Percentiles rank a stretch among this genome's conserved stretches.
Evolutionary conservation across 1,140 invertebrate species (phyloP).

Genomic region (Cepaea nemoralis): DNA sequence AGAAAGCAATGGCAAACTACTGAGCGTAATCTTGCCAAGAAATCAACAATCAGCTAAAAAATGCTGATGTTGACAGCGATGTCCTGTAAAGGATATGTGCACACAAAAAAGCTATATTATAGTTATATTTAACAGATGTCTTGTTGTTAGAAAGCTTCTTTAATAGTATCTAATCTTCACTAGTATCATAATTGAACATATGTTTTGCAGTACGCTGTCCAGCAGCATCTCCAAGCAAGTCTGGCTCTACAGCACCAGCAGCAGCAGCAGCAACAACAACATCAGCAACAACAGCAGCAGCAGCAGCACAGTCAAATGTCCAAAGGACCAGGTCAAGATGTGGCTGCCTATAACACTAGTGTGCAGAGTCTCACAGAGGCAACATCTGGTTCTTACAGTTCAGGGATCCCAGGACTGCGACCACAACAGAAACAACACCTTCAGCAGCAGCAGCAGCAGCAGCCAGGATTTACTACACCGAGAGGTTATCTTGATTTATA

Average conservation of each 20-base stretch:
- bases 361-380: background rate
- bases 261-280: background rate
- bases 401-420: background rate
- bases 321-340: background rate
- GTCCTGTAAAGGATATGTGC: too few species aligned
- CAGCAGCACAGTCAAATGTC: background rate
- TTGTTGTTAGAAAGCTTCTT: too few species aligned
- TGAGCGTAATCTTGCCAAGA: too few species aligned
- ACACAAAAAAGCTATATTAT: too few species aligned
- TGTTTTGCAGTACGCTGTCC: background rate
- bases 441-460: background rate
- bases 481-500: background rate
- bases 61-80: too few species aligned
- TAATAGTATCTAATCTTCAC: too few species aligned
- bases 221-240: background rate
- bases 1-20: too few species aligned
- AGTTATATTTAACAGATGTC: too few species aligned
- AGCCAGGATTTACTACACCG: background rate
- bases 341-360: background rate
- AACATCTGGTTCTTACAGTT: background rate
- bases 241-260: background rate
- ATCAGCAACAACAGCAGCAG: background rate
- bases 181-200: too few species aligned
- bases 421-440: background rate
- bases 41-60: too few species aligned